These are phyloP conservation scores for Halichondria panicea DNA, from an alignment of 37 sponge, comb jelly and placozoan species.

Conservation along the genomic window DNA sequence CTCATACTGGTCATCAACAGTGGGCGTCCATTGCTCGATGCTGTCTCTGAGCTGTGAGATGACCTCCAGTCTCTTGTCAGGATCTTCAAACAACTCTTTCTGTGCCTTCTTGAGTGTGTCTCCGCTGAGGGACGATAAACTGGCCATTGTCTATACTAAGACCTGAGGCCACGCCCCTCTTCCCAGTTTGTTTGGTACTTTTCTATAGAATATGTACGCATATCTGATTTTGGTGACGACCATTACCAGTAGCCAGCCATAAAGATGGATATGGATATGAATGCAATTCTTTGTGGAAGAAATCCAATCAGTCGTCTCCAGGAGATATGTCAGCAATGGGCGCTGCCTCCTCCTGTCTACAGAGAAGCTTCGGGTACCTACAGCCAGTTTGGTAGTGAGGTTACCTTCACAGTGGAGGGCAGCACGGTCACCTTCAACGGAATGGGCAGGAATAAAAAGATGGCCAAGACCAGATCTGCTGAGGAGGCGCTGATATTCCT, in stretches of 20 bases:
- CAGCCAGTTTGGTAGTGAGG: constrained; percentile 54
- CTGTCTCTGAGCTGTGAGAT: background rate
- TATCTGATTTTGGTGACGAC: no score
- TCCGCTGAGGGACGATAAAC: no score
- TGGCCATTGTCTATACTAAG: no score
- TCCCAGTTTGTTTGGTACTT: no score
- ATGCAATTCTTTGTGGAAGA: no score
- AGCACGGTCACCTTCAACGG: constrained; percentile 26
- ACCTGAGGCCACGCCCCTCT: no score
- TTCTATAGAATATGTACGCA: no score
- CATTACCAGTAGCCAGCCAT: no score
- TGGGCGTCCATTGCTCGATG: constrained; percentile 10
- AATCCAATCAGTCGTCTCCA: constrained; percentile 65
- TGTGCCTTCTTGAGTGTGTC: constrained; percentile 53
- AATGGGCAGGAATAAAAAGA: constrained; percentile 62
- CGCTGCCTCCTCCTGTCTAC: constrained; percentile 56
- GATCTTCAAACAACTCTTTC: constrained; percentile 33
- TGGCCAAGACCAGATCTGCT: constrained; percentile 48
- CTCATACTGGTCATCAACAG: constrained; percentile 4
- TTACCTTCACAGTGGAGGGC: constrained; percentile 37
- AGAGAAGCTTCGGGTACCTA: constrained; percentile 50
- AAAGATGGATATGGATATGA: no score
- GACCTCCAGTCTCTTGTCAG: constrained; percentile 2
- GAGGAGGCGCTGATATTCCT: constrained; percentile 45
- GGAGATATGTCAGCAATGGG: constrained; percentile 72